These are phyloP conservation scores for Rhegmatorhina hoffmannsi DNA, from an alignment of 2,113 vertebrate genomes.

Conservation along the genomic window DNA sequence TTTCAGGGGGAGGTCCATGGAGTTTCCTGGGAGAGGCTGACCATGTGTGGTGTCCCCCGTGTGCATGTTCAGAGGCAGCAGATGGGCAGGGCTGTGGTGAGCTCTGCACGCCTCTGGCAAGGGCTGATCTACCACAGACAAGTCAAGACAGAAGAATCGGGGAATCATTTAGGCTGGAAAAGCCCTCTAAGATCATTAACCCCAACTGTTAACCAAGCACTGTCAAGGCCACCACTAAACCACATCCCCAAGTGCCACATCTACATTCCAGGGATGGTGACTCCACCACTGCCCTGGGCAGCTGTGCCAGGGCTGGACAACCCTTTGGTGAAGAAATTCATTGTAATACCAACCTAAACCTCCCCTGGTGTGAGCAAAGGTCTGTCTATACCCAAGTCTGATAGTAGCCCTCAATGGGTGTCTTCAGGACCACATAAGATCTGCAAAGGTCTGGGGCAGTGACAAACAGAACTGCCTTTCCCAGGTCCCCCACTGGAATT, in stretches of 20 bases:
- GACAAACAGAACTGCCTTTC: not conserved
- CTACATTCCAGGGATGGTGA: not conserved
- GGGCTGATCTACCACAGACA: not conserved
- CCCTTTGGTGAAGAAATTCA: not conserved
- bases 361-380: not conserved
- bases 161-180: not conserved
- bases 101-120: not conserved
- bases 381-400: not conserved
- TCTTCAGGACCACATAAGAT: fast-evolving
- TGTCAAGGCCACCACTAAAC: not conserved
- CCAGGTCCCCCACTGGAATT: not conserved
- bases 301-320: not conserved
- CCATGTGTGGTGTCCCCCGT: not conserved
- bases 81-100: not conserved
- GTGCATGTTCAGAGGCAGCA: not conserved
- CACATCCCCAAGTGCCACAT: not conserved
- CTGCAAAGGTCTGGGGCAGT: not conserved
- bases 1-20: not conserved
- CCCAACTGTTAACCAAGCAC: not conserved
- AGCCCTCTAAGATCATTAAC: not conserved
- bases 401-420: fast-evolving
- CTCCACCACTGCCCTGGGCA: not conserved
- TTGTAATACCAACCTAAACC: not conserved
- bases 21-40: not conserved
- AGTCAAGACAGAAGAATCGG: not conserved